phyloP scores from a whole-genome alignment of 2,797 vertebrate species.

The Muscicapa comitata region DNA sequence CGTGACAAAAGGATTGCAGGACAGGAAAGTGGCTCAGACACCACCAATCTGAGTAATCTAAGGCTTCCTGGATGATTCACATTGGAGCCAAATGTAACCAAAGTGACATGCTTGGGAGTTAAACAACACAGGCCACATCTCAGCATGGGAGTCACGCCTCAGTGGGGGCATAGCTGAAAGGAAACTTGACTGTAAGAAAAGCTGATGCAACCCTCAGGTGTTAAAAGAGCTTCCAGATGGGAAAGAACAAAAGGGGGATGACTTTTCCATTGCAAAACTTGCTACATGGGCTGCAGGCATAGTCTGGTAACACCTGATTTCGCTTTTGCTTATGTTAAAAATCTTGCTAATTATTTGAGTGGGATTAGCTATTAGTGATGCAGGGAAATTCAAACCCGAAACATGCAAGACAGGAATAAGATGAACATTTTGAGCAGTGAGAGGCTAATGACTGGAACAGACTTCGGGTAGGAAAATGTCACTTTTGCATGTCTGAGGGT shows the following conservation, averaged over 20 bases:
- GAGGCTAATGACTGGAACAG: not conserved
- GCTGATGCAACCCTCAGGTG: not conserved
- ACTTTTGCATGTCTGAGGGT: not conserved
- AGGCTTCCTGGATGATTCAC: not conserved
- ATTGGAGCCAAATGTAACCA: not conserved
- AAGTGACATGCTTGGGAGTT: not conserved
- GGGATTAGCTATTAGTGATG: not conserved
- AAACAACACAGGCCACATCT: not conserved
- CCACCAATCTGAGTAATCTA: not conserved
- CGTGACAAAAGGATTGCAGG: not conserved
- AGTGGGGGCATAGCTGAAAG: rapidly evolving
- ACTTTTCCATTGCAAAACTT: not conserved
- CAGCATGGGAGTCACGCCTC: not conserved
- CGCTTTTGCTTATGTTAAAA: not conserved
- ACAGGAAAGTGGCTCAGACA: not conserved
- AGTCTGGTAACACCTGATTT: not conserved
- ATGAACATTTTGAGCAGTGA: not conserved
- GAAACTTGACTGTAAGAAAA: not conserved
- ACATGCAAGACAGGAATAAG: not conserved
- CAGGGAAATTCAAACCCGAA: not conserved
- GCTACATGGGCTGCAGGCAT: not conserved
- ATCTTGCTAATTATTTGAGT: not conserved
- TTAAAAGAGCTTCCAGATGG: not conserved
- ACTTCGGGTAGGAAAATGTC: not conserved
- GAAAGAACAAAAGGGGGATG: not conserved